A percentile compares a stretch with the other conserved stretches of the same genome.
Conservation (phyloP, 2,888 invertebrate species). For the Drosophila basisetae region DNA sequence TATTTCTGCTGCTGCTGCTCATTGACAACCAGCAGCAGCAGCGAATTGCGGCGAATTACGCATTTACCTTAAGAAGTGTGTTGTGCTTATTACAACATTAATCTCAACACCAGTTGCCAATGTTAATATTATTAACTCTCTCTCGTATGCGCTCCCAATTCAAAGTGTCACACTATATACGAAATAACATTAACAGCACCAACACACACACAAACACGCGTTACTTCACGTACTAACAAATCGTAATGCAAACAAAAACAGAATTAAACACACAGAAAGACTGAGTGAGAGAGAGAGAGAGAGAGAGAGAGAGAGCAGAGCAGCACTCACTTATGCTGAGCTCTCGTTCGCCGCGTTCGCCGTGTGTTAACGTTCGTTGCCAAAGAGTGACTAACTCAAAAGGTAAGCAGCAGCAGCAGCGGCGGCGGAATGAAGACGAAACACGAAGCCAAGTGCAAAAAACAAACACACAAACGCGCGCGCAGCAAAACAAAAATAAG, state of each 20-base stretch:
- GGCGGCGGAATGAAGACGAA: constrained; percentile 41
- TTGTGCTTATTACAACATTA: constrained; percentile 30
- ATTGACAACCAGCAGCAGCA: constrained; percentile 54
- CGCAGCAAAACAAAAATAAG: constrained; percentile 22
- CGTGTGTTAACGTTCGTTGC: constrained; percentile 72
- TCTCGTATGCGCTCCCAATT: constrained; percentile 35
- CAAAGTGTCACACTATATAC: constrained; percentile 38
- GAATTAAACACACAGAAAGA: constrained; percentile 19
- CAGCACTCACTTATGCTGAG: constrained; percentile 41
- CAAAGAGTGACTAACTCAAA: constrained; percentile 77
- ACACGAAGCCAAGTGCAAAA: constrained; percentile 54
- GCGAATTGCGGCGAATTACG: constrained; percentile 50
- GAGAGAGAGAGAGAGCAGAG: constrained; percentile 15
- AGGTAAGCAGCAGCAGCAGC: constrained; percentile 44
- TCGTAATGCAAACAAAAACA: constrained; percentile 17
- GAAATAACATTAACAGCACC: constrained; percentile 32
- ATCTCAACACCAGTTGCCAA: not conserved
- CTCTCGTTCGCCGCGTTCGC: constrained; percentile 54
- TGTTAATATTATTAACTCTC: constrained; percentile 24
- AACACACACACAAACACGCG: constrained; percentile 24
- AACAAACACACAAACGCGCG: constrained; percentile 49
- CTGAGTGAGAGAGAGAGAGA: constrained; percentile 16
- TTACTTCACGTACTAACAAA: constrained; percentile 28
- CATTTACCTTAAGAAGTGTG: constrained; percentile 43
- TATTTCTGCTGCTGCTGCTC: constrained; percentile 37